Conservation (phyloP, 2,888 invertebrate species). For the Caenorhabditis sinica region DNA sequence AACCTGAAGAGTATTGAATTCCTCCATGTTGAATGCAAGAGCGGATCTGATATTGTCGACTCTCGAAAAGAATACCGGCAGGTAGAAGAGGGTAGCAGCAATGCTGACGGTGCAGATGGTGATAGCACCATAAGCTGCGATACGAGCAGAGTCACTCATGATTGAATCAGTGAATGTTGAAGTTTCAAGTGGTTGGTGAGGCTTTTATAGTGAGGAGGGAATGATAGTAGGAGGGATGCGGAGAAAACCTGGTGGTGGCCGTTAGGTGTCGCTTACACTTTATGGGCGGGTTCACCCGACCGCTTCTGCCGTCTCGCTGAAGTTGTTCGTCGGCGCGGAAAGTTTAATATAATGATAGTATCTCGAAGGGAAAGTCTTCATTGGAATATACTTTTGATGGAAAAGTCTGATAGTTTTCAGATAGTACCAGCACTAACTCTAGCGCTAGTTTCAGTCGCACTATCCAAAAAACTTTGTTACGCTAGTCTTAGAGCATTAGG, state of each 20-base stretch:
- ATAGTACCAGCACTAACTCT: no score
- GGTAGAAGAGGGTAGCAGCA: conserved; percentile 67
- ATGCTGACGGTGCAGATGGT: conserved; percentile 70
- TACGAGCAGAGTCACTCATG: conserved; percentile 60
- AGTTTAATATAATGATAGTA: conserved; percentile 34
- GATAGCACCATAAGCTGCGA: conserved; percentile 71
- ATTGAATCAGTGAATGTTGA: conserved; percentile 41
- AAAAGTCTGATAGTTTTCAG: no score
- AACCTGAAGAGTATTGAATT: conserved; percentile 74
- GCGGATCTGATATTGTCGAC: conserved; percentile 66
- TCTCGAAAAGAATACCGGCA: conserved; percentile 67
- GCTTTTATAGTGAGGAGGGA: conserved; percentile 56
- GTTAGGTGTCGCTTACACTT: conserved; percentile 63
- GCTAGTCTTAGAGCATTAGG: no score
- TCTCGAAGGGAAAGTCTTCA: neutral
- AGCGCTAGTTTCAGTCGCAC: no score
- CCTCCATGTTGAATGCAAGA: conserved; percentile 70
- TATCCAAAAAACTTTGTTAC: no score
- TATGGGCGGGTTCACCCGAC: conserved; percentile 54
- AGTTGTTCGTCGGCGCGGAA: conserved; percentile 45
- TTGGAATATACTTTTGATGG: no score
- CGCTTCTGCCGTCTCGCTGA: conserved; percentile 50
- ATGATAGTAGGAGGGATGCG: conserved; percentile 16
- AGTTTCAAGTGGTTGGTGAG: conserved; percentile 10
- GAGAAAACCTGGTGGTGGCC: conserved; percentile 42